Evolutionary conservation across 2,113 vertebrate genomes (phyloP).

Genomic region (Ammodytes marinus): DNA sequence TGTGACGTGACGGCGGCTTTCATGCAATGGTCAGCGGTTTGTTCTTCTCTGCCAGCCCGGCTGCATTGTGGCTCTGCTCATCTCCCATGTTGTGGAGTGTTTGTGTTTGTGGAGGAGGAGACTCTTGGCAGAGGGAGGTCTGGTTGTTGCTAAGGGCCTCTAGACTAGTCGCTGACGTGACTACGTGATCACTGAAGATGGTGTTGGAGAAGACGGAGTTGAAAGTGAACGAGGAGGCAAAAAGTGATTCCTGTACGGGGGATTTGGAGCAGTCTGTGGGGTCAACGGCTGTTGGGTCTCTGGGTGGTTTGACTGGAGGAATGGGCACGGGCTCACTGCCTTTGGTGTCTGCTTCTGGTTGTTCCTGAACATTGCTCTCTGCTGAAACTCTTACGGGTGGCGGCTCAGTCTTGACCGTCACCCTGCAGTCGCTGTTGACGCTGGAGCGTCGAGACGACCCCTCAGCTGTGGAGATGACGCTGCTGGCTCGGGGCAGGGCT

Average conservation of each 20-base stretch:
- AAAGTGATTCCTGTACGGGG: slow-evolving; percentile 74
- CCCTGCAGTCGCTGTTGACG: slow-evolving; percentile 89
- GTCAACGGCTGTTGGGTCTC: slow-evolving; percentile 53
- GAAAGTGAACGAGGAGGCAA: slow-evolving; percentile 77
- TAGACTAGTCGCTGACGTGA: slow-evolving; percentile 30
- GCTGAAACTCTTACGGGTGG: slow-evolving; percentile 61
- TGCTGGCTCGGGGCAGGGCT: slow-evolving; percentile 92
- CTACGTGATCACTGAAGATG: slow-evolving; percentile 66
- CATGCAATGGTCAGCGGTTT: slow-evolving; percentile 35
- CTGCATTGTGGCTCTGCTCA: slow-evolving; percentile 7
- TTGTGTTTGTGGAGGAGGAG: slow-evolving; percentile 11
- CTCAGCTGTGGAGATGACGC: slow-evolving; percentile 93
- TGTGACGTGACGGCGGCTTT: slow-evolving; percentile 3
- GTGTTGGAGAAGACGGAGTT: slow-evolving; percentile 77
- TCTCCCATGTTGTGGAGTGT: slow-evolving; percentile 7
- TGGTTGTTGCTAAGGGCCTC: slow-evolving; percentile 58
- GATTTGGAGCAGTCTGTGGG: slow-evolving; percentile 46
- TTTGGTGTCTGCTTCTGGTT: slow-evolving; percentile 60
- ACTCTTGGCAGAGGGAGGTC: slow-evolving; percentile 77
- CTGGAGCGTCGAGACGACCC: slow-evolving; percentile 91
- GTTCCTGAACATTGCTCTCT: slow-evolving; percentile 72
- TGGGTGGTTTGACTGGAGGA: slow-evolving; percentile 77
- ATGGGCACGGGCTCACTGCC: slow-evolving; percentile 38
- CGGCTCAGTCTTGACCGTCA: slow-evolving; percentile 78
- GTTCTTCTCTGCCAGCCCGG: slow-evolving; percentile 36